These are phyloP conservation scores for Conus canariensis DNA, from an alignment of 2,888 invertebrate genomes.

Conservation along the genomic window DNA sequence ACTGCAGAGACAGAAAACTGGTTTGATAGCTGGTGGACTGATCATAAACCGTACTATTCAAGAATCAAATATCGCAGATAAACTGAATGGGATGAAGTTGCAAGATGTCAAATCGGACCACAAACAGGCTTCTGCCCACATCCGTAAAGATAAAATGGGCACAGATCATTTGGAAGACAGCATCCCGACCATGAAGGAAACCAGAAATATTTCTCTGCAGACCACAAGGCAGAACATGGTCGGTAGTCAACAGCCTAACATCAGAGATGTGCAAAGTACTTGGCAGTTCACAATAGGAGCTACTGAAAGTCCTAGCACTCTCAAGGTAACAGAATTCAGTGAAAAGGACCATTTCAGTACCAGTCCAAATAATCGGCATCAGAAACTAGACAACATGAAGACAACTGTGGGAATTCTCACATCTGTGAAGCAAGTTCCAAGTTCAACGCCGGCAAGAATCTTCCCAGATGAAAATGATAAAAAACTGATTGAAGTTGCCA, in stretches of 20 bases:
- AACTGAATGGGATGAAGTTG: background rate
- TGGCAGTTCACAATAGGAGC: no score
- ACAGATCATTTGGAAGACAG: background rate
- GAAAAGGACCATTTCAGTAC: no score
- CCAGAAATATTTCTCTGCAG: background rate
- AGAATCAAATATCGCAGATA: background rate
- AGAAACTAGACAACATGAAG: no score
- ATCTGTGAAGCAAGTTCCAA: no score
- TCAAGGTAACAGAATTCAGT: no score
- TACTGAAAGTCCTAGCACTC: no score
- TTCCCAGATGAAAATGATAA: no score
- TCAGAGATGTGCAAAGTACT: background rate
- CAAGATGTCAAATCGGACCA: background rate
- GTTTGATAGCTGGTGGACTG: no score
- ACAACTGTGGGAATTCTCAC: no score
- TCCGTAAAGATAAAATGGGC: background rate
- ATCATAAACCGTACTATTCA: background rate
- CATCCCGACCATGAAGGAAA: background rate
- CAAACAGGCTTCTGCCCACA: background rate
- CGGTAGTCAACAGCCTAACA: background rate
- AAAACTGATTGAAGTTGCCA: background rate
- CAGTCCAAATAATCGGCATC: no score
- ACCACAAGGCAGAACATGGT: background rate
- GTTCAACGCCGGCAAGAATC: no score
- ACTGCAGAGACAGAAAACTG: no score